Percentiles rank a stretch among this genome's conserved stretches.
phyloP scores from a whole-genome alignment of 2,797 vertebrate species.

The Labroides dimidiatus region DNA sequence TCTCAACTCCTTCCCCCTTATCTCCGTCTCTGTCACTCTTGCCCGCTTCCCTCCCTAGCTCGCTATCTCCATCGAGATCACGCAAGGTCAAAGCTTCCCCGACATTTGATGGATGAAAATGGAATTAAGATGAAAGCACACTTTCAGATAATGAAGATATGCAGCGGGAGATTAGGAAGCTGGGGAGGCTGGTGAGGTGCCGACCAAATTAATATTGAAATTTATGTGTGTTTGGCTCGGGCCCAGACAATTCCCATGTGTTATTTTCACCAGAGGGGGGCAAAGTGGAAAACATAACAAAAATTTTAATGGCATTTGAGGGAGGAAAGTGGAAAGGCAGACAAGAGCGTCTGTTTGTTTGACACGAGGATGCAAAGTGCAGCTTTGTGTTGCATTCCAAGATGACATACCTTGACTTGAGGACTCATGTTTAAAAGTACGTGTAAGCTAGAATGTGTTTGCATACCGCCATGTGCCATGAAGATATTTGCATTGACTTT shows the following conservation, averaged over 20 bases:
- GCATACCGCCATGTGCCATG: slow-evolving; percentile 22
- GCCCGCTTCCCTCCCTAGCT: slow-evolving; percentile 28
- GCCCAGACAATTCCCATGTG: slow-evolving; percentile 77
- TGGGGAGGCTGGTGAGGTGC: slow-evolving; percentile 65
- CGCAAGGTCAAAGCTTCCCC: slow-evolving; percentile 78
- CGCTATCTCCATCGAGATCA: slow-evolving; percentile 71
- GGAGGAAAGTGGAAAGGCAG: slow-evolving; percentile 39
- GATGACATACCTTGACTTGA: neutral
- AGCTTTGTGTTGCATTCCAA: neutral
- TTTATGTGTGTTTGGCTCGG: slow-evolving; percentile 78
- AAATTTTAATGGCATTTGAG: slow-evolving; percentile 67
- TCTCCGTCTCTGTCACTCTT: slow-evolving; percentile 56
- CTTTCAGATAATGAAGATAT: slow-evolving; percentile 84
- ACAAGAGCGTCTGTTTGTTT: slow-evolving; percentile 60
- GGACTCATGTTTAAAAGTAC: slow-evolving; percentile 18
- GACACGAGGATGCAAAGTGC: slow-evolving; percentile 34
- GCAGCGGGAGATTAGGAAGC: slow-evolving; percentile 75
- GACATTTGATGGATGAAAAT: slow-evolving; percentile 83
- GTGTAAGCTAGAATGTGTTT: slow-evolving; percentile 31
- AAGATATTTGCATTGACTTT: slow-evolving; percentile 50
- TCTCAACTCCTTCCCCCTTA: slow-evolving; percentile 39
- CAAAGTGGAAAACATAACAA: slow-evolving; percentile 79
- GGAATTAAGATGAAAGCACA: slow-evolving; percentile 84
- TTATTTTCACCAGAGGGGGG: slow-evolving; percentile 48
- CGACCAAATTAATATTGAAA: slow-evolving; percentile 82